A percentile compares a stretch with the other conserved stretches of the same genome.
These are phyloP conservation scores for Tonatia bakeri DNA, from an alignment of 2,113 vertebrate genomes.

Conservation along the genomic window DNA sequence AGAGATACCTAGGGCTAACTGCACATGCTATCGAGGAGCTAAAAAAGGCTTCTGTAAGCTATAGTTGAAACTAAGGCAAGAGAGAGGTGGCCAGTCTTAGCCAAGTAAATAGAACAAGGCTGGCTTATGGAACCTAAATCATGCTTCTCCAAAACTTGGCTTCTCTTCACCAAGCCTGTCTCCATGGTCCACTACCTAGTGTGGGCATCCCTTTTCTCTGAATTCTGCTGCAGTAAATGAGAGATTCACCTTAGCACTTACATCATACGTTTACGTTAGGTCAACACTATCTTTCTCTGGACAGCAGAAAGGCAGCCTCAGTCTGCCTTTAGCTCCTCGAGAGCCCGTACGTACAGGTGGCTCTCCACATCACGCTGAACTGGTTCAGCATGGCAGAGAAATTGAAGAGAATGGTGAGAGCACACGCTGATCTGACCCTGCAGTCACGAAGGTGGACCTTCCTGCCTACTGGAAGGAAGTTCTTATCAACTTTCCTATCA, in stretches of 20 bases:
- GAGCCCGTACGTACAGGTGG: background rate
- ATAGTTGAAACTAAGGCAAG: background rate
- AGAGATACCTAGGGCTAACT: background rate
- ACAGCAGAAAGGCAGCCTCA: background rate
- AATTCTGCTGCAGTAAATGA: background rate
- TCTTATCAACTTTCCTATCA: background rate
- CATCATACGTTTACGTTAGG: background rate
- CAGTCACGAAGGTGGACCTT: background rate
- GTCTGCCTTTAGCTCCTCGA: background rate
- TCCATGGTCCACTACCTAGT: accelerated
- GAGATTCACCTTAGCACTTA: background rate
- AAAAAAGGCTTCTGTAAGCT: background rate
- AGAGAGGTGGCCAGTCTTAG: background rate
- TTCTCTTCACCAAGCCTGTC: background rate
- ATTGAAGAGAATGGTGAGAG: background rate
- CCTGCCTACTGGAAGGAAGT: background rate
- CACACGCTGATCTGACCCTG: background rate
- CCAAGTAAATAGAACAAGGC: background rate
- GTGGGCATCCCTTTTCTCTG: background rate
- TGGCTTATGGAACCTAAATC: background rate
- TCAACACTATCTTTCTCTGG: background rate
- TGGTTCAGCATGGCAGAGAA: background rate
- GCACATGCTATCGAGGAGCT: background rate
- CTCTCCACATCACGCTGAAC: background rate
- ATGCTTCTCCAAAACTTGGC: background rate